Conservation (phyloP, 2,888 invertebrate genomes). For the Lottia gigantea region DNA sequence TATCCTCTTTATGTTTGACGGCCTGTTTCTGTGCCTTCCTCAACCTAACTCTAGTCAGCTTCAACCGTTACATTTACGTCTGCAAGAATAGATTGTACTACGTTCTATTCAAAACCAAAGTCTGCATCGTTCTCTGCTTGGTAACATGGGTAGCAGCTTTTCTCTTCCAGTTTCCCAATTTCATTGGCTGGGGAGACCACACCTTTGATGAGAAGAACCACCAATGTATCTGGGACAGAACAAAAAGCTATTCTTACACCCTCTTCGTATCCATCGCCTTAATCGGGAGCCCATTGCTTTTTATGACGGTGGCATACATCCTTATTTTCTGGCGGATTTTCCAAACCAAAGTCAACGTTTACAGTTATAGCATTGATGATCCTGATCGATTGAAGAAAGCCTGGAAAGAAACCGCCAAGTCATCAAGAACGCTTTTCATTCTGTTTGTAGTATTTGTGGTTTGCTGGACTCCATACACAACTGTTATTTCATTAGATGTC, state of each 20-base stretch:
- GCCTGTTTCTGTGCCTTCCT: constrained; percentile 62
- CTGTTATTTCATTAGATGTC: constrained; percentile 51
- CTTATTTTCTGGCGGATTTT: constrained; percentile 50
- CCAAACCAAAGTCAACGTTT: constrained; percentile 47
- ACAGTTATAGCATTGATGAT: constrained; percentile 40
- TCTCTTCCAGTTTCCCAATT: constrained; percentile 54
- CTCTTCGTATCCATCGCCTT: constrained; percentile 49
- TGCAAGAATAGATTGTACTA: constrained; percentile 45
- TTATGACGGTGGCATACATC: constrained; percentile 50
- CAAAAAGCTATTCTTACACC: constrained; percentile 55
- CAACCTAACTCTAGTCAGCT: constrained; percentile 51
- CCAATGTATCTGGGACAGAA: constrained; percentile 62
- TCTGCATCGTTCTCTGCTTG: constrained; percentile 44
- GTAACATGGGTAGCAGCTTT: constrained; percentile 52
- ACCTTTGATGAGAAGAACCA: constrained; percentile 57
- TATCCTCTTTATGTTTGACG: constrained; percentile 55
- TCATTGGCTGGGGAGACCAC: constrained; percentile 58
- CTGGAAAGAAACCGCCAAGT: constrained; percentile 48
- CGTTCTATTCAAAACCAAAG: constrained; percentile 41
- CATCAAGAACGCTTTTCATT: constrained; percentile 51
- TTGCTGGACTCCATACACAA: constrained; percentile 60
- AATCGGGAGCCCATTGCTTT: constrained; percentile 46
- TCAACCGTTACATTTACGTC: constrained; percentile 53
- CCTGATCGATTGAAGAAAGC: constrained; percentile 38
- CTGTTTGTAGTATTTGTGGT: constrained; percentile 53